Evolutionary conservation across 2,113 vertebrate genomes (phyloP).

Genomic region (Pachyramphus minor): DNA sequence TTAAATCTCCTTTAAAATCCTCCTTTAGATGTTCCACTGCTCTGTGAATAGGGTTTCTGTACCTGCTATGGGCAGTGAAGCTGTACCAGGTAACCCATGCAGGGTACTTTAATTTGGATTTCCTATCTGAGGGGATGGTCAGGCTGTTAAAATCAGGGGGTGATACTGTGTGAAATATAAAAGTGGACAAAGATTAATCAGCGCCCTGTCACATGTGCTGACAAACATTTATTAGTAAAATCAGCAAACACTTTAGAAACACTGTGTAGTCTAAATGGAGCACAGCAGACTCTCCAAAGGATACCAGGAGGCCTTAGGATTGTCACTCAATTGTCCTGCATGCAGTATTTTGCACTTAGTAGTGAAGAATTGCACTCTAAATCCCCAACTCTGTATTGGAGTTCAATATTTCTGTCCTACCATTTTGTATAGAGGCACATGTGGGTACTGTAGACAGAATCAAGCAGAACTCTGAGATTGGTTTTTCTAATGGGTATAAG

Average conservation of each 20-base stretch:
- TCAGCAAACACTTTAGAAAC: not conserved
- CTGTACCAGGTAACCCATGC: not conserved
- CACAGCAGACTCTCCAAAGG: not conserved
- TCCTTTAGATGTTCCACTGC: no score
- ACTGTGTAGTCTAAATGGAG: not conserved
- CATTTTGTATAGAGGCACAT: not conserved
- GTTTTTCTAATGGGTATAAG: not conserved
- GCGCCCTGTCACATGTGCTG: not conserved
- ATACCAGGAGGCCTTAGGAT: not conserved
- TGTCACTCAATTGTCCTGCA: not conserved
- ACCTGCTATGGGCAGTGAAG: no score
- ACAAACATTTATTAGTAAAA: not conserved
- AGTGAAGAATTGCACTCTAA: not conserved
- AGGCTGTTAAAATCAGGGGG: not conserved
- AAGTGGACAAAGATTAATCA: not conserved
- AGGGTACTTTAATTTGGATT: not conserved
- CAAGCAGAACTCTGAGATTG: not conserved
- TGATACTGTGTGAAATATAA: not conserved
- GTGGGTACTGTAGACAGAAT: not conserved
- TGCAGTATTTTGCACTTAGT: not conserved
- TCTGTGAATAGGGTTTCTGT: no score
- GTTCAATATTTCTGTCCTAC: not conserved
- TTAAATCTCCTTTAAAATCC: no score
- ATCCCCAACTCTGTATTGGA: not conserved
- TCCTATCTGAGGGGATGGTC: not conserved